These are phyloP conservation scores for Liolophura sinensis DNA, from an alignment of 1,140 invertebrate genomes.

Conservation along the genomic window DNA sequence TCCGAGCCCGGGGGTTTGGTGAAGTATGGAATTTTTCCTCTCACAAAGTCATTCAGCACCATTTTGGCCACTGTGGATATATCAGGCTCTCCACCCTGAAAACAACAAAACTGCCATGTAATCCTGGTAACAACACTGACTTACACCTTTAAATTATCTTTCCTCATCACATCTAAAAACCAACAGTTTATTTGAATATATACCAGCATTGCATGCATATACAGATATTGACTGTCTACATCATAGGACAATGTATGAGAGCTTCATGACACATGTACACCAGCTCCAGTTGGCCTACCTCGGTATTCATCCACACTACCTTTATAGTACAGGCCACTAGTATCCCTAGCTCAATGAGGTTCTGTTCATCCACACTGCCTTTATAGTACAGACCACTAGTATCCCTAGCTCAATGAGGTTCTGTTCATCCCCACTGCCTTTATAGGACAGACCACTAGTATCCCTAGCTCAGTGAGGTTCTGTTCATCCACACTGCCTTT, in stretches of 20 bases:
- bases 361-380: too few relatives aligned
- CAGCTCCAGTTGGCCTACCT: too few relatives aligned
- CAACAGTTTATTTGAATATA: neutral
- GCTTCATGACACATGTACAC: too few relatives aligned
- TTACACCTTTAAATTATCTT: neutral
- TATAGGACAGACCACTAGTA: too few relatives aligned
- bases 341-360: too few relatives aligned
- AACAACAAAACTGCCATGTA: slow-evolving; percentile 1
- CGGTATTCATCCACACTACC: too few relatives aligned
- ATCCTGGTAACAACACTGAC: neutral
- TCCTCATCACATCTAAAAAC: neutral
- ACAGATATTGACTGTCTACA: neutral
- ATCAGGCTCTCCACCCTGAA: slow-evolving; percentile 89
- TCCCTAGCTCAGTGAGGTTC: too few relatives aligned
- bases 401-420: too few relatives aligned
- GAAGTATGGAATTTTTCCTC: slow-evolving; percentile 96
- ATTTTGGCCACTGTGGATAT: slow-evolving; percentile 85
- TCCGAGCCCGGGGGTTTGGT: slow-evolving; percentile 71
- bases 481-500: too few relatives aligned
- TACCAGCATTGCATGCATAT: neutral
- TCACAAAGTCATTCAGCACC: slow-evolving; percentile 98
- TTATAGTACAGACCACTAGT: too few relatives aligned
- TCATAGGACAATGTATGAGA: neutral
- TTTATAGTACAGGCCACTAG: too few relatives aligned
- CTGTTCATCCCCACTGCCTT: too few relatives aligned